Percentiles rank a stretch among this genome's conserved stretches.
phyloP scores from a whole-genome alignment of 1,140 invertebrate species.

The Agraylea sexmaculata region DNA sequence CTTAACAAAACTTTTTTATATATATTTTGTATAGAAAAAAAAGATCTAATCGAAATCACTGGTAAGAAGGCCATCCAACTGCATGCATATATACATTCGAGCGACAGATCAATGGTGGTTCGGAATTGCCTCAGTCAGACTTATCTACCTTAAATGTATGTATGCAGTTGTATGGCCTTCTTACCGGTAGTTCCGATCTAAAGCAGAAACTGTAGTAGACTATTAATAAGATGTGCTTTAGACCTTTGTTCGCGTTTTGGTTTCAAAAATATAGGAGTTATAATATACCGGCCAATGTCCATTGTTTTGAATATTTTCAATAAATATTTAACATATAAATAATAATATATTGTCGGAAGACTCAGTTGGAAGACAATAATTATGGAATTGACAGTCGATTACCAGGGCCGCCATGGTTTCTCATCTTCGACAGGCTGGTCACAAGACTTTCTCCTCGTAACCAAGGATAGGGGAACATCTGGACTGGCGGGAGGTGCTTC shows the following conservation, averaged over 20 bases:
- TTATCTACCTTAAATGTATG: constrained; percentile 5
- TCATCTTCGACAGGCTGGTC: constrained; percentile 40
- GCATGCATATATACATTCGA: no score
- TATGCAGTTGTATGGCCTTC: constrained; percentile 4
- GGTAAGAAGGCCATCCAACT: no score
- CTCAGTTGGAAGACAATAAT: not conserved
- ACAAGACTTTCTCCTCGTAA: constrained; percentile 48
- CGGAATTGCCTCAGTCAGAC: constrained; percentile 3
- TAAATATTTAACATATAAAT: constrained; percentile 1
- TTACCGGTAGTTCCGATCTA: constrained; percentile 2
- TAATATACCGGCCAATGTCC: constrained; percentile 20
- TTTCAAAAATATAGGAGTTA: not conserved
- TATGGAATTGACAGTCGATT: constrained; percentile 23
- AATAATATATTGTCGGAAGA: not conserved
- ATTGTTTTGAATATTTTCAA: constrained; percentile 3
- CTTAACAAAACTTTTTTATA: no score
- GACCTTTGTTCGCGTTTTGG: not conserved
- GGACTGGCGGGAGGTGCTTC: constrained; percentile 38
- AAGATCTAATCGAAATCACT: no score
- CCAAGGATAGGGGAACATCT: constrained; percentile 54
- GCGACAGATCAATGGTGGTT: no score
- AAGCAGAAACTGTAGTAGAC: constrained; percentile 6
- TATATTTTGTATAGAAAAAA: no score
- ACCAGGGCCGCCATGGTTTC: constrained; percentile 61
- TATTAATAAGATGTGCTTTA: not conserved